phyloP scores from a whole-genome alignment of 2,797 vertebrate genomes.

The Scolopax bukidnonensis region DNA sequence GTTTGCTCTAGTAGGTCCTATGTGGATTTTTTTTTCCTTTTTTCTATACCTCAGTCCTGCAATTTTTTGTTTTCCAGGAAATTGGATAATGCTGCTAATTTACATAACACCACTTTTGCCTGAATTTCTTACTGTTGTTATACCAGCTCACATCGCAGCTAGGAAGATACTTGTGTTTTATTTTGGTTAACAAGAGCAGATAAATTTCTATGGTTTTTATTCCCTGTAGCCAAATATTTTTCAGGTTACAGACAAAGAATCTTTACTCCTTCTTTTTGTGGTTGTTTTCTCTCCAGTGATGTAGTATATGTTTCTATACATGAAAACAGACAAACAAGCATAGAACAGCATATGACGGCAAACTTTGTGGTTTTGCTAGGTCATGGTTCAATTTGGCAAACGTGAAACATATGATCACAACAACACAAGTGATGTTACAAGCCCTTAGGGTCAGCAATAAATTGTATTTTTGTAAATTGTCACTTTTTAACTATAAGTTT shows the following conservation, averaged over 20 bases:
- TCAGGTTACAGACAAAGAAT: conserved; percentile 18
- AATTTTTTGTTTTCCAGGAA: conserved; percentile 22
- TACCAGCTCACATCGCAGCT: conserved; percentile 45
- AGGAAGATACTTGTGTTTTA: neutral
- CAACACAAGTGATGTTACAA: neutral
- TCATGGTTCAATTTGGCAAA: conserved; percentile 1
- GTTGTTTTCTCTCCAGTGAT: neutral
- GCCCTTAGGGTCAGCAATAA: conserved; percentile 68
- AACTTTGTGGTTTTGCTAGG: conserved; percentile 71
- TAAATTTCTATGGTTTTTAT: conserved; percentile 37
- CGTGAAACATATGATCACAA: neutral
- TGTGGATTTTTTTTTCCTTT: neutral
- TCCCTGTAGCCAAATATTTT: conserved; percentile 54
- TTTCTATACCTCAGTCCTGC: conserved; percentile 27
- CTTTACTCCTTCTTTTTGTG: neutral
- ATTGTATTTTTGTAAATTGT: conserved; percentile 75
- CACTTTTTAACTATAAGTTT: conserved; percentile 66
- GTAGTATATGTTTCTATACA: neutral
- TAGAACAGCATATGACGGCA: conserved; percentile 21
- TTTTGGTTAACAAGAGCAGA: conserved; percentile 44
- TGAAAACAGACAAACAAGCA: neutral
- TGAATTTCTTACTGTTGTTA: conserved; percentile 68
- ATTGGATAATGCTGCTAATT: conserved; percentile 71
- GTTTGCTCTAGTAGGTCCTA: conserved; percentile 5
- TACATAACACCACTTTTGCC: conserved; percentile 71